Evolutionary conservation across 1,140 invertebrate genomes (phyloP), one percentile per base, ranked within the genome.

Genomic region (Heliconius nattereri): DNA sequence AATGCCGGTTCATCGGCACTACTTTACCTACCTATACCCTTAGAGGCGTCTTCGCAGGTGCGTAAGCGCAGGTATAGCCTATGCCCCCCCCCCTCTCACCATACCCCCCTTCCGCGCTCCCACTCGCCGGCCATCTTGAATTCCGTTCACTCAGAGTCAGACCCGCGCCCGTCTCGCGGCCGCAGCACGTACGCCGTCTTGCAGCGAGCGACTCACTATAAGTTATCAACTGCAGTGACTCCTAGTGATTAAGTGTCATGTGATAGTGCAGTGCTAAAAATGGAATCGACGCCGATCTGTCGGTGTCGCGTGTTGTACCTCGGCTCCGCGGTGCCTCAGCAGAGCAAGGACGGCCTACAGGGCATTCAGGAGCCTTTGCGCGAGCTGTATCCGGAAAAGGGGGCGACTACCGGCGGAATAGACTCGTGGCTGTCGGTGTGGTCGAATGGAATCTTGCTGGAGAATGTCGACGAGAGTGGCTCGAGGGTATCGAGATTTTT

Each of bases 351-450:
- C 90, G 99, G 99, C 26, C 95, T 99, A 23, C 97, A 99, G 90
- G 99, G 99, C 20, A 99, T 99, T 77, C 99, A 99, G 94, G 98
- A 99, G 91, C 99, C 99, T 2, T 91, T 99, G 79, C 96, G 98
- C 83, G 98, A 99, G 87, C 94, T 99, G n/a, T 99, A 99, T 90
- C 98, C 98, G 20, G 98, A 98, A 87, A 97, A 98, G 89, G 96
- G 96, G 75, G 98, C 98, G 7, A 97, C 97, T 5, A 97, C 98
- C 52, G 96, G 98, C 87, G 98, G 98, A 72, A 99, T 99, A 84
- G 98, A 99, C 90, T 99, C 98, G 72, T 99, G 98, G 98, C 95
- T 99, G 37, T 98, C 98, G 84, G 98, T 99, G 35, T 99, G 98
- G 98, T 98, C 98, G 76, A 99, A 99, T 90, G 99, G 99, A 71